Percentiles rank a stretch among this genome's conserved stretches.
These are phyloP conservation scores for Eriosoma lanigerum DNA, from an alignment of 1,140 invertebrate species.

Conservation along the genomic window DNA sequence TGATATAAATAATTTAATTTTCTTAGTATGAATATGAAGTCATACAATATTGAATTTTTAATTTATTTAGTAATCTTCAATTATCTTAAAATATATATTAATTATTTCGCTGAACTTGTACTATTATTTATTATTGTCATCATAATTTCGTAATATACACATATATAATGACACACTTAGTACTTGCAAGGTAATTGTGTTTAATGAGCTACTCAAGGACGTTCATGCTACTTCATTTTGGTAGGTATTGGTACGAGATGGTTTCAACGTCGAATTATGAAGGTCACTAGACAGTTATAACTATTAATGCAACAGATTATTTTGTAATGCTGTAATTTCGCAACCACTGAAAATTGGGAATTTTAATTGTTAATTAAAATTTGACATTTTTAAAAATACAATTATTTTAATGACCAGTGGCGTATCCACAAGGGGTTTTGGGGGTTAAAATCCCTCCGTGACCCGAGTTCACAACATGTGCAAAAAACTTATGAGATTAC, in stretches of 20 bases:
- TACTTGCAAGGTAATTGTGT: constrained; percentile 48
- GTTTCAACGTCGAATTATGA: constrained; percentile 32
- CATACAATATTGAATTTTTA: not conserved
- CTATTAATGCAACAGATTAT: constrained; percentile 35
- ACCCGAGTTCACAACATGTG: too few relatives aligned
- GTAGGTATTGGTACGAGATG: constrained; percentile 26
- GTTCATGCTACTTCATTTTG: constrained; percentile 27
- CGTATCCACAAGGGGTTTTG: too few relatives aligned
- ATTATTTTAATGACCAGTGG: too few relatives aligned
- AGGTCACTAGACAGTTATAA: constrained; percentile 38
- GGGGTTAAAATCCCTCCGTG: too few relatives aligned
- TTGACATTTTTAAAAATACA: too few relatives aligned
- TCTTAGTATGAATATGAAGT: not conserved
- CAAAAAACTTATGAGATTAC: too few relatives aligned
- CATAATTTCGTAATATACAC: constrained; percentile 24
- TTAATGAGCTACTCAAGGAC: constrained; percentile 48
- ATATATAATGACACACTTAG: constrained; percentile 43
- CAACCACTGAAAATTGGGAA: not conserved
- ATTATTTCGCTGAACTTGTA: constrained; percentile 35
- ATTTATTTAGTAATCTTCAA: constrained; percentile 10
- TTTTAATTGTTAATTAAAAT: not conserved
- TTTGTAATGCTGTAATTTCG: constrained; percentile 40
- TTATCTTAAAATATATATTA: constrained; percentile 4
- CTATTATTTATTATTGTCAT: constrained; percentile 46
- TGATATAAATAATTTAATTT: too few relatives aligned